phyloP scores from a whole-genome alignment of 2,113 vertebrate genomes.

The Micronycteris hirsuta region DNA sequence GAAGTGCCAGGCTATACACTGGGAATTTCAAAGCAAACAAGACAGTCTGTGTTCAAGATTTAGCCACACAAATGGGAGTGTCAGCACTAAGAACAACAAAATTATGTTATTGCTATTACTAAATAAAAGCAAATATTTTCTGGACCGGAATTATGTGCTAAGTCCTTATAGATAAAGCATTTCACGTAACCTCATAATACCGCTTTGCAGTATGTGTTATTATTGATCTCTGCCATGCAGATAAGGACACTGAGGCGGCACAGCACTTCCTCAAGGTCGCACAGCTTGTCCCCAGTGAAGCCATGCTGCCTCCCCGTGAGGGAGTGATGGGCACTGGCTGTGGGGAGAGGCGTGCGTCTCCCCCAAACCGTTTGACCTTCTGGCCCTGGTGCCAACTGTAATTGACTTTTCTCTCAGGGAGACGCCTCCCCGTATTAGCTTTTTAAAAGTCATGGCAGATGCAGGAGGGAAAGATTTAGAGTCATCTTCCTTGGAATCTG shows the following conservation, averaged over 20 bases:
- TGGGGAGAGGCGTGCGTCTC: not conserved
- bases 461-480: not conserved
- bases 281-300: not conserved
- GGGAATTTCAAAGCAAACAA: not conserved
- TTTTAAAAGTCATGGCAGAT: not conserved
- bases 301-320: accelerated
- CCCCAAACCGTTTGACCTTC: not conserved
- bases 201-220: not conserved
- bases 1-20: not conserved
- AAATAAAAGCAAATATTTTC: not conserved
- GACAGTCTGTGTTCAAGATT: not conserved
- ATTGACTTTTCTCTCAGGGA: not conserved
- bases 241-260: not conserved
- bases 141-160: not conserved
- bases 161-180: not conserved
- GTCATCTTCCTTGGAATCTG: not conserved
- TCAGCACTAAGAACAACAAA: not conserved
- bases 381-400: not conserved
- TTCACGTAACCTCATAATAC: not conserved
- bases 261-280: not conserved
- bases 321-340: not conserved
- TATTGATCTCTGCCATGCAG: not conserved
- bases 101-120: not conserved
- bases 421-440: not conserved
- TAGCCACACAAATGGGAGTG: not conserved